Base-by-base conservation (phyloP, 2,888 invertebrate species). In the Drosophila imparisetae region DNA sequence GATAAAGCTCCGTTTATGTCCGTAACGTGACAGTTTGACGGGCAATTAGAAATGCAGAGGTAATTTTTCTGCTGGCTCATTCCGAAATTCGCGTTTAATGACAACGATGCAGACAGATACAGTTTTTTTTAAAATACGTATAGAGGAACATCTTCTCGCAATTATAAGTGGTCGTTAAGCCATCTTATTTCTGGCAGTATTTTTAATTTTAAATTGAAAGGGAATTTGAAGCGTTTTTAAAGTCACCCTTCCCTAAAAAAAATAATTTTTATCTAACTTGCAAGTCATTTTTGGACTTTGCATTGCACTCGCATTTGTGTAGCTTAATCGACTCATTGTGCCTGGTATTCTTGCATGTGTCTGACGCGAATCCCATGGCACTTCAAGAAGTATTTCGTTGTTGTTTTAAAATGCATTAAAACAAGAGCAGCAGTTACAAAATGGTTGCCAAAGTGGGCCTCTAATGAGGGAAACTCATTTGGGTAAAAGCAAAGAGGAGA, bases 391-490 rank as follows among this genome's bases (percentile, higher is more conserved):
- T 53, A 3, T 29, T 6, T 8, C 29, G 15, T 13, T 66, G 62
- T 66, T 61, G 54, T 66, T 68, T 72, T 63, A 63, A 67, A 72
- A 66, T 75, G 72, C 75, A 75, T 72, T 64, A 68, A 27, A 30
- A 38, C 30, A 32, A 55, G 27, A 42, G 50, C n/a, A 62, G 55
- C 57, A 27, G 36, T 58, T 32, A 61, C 58, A 40, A 78, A 69
- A 60, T 75, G 67, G 38, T 54, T 61, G 67, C 58, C 53, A 66
- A 71, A 63, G 80, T 72, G 72, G 72, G 75, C 52, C 80, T 78
- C 74, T 86, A 86, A 86, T 86, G 89, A 86, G 88, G 72, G 81
- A 87, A 86, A 87, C 90, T 86, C 86, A 86, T 89, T 89, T 86
- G 86, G 81, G 70, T 87, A 86, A 86, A 83, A 86, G 89, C 89